phyloP scores from a whole-genome alignment of 2,888 invertebrate species.

The Eurytoma adleriae region DNA sequence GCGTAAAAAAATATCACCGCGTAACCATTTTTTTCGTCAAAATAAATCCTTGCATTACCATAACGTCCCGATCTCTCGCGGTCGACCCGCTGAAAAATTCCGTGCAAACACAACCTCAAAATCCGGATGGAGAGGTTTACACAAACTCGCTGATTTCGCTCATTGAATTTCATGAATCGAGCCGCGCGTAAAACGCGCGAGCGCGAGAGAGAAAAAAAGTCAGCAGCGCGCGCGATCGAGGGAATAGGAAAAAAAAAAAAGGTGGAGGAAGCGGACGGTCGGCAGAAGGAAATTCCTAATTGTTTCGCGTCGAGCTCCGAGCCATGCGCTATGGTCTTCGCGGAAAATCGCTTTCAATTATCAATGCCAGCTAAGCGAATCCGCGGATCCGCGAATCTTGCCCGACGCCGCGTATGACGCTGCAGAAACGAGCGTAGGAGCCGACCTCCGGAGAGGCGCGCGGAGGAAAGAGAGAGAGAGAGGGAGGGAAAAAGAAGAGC shows the following conservation, averaged over 20 bases:
- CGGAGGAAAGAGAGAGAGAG: background rate
- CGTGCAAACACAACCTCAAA: background rate
- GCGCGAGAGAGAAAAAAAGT: background rate
- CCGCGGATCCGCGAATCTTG: slow-evolving; percentile 13
- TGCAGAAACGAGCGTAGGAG: slow-evolving; percentile 19
- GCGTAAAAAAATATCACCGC: background rate
- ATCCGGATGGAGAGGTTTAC: background rate
- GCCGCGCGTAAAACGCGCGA: background rate
- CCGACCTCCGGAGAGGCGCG: slow-evolving; percentile 25
- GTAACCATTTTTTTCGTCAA: background rate
- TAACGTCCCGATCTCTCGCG: background rate
- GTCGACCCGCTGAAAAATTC: background rate
- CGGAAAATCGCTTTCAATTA: slow-evolving; percentile 43
- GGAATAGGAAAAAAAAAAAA: background rate
- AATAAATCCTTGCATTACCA: background rate
- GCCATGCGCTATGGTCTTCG: background rate
- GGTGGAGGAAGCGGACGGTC: background rate
- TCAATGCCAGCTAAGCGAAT: slow-evolving; percentile 33
- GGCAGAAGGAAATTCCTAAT: slow-evolving; percentile 29
- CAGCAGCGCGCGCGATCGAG: background rate
- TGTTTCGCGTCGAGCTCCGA: slow-evolving; percentile 16
- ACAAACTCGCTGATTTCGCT: slow-evolving; percentile 19
- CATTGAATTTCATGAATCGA: slow-evolving; percentile 3
- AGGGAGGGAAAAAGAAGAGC: slow-evolving; percentile 7
- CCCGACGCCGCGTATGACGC: slow-evolving; percentile 7